Conservation (phyloP, 2,888 invertebrate genomes). For the Abscondita cerata region DNA sequence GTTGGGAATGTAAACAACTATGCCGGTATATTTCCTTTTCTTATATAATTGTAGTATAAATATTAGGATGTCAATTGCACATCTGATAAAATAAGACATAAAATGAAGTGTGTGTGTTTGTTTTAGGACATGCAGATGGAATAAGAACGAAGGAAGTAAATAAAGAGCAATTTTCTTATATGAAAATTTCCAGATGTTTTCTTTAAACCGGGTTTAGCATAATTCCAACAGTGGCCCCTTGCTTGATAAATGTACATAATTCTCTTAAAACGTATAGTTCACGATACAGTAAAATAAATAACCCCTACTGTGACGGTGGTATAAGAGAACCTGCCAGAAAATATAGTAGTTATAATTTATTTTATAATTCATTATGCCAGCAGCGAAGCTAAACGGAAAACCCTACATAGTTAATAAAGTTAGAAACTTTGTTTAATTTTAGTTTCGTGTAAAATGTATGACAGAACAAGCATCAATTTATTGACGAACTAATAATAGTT, state of each 20-base stretch:
- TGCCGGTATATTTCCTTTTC: too few relatives aligned
- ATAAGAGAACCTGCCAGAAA: conserved; percentile 19
- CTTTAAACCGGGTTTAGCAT: conserved; percentile 7
- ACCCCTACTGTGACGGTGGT: conserved; percentile 2
- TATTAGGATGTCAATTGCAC: too few relatives aligned
- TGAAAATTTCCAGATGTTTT: conserved; percentile 11
- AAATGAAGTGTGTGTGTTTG: too few relatives aligned
- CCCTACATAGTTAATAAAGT: conserved; percentile 15
- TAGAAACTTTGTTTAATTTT: conserved; percentile 17
- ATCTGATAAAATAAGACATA: too few relatives aligned
- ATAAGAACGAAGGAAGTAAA: neutral
- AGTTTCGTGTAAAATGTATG: conserved; percentile 17
- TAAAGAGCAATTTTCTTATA: neutral
- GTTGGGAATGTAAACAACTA: too few relatives aligned
- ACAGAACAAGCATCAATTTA: conserved; percentile 20
- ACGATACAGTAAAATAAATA: conserved; percentile 23
- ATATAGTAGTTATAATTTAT: conserved; percentile 25
- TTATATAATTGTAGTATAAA: too few relatives aligned
- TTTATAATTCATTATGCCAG: conserved; percentile 23
- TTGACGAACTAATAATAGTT: conserved; percentile 18
- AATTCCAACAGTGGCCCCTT: conserved; percentile 11
- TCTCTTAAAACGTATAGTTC: conserved; percentile 21
- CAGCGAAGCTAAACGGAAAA: conserved; percentile 6
- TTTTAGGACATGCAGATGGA: too few relatives aligned
- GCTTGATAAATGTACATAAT: conserved; percentile 21